Base-by-base conservation (phyloP, 2,113 vertebrate species). In the Xiphophorus hellerii region DNA sequence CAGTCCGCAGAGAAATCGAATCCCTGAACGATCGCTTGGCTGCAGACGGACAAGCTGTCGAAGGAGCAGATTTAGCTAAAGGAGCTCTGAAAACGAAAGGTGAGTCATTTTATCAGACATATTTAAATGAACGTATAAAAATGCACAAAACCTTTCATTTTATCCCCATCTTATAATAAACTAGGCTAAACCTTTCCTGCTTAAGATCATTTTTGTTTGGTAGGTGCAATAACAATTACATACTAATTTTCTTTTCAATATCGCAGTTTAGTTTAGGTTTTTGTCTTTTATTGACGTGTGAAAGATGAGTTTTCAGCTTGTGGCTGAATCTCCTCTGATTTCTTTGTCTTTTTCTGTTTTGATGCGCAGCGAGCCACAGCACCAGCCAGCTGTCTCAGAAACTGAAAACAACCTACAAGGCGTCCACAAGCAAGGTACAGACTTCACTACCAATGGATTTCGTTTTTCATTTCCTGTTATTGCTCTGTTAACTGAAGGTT, bases 351-450 rank as follows among this genome's bases (percentile, higher is more conserved):
- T 2, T 11, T 35, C 31, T 69, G 0, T 76, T 4, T 74, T 37
- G 87, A 92, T 62, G 22, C 76, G 73, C 95, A 99, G 98, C 98
- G 48, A 98, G 98, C 84, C 98, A 99, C 62, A 99, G 97, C 88
- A 99, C 98, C 75, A 99, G 98, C 87, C 98, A 99, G 81, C 96
- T 99, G 73, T 99, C 98, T 69, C 98, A 99, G 88, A 99, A 99
- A 78, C 95, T 99, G 77, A 99, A 99, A 95, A 99, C 98, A 30
- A 99, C 98, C 62, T 99, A 99, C 94, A 99, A 99, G 91, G 98
- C 98, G 58, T 99, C 98, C 62, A 99, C 98, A 64, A 99, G 98
- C 96, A 99, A 99, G 97, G 98, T 99, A 60, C 39, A 29, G n/a
- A n/a, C 42, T 58, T 58, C 9, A 9, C 22, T n/a, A 1, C 7